Evolutionary conservation across 2,113 vertebrate species (phyloP).

Genomic region (Rhizomys pruinosus): DNA sequence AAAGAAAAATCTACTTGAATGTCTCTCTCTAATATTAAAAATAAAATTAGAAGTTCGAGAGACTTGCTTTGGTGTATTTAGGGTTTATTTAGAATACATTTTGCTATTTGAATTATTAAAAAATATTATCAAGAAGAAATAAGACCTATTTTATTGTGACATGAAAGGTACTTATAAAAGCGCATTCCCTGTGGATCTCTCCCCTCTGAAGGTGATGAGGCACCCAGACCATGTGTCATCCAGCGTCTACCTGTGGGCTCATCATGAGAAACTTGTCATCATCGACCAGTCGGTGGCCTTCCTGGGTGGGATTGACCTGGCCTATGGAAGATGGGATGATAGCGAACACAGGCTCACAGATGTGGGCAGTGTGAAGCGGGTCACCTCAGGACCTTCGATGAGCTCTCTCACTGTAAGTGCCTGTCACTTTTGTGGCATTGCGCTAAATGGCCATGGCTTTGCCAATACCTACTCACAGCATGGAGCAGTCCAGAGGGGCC

Average conservation of each 20-base stretch:
- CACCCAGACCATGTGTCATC: conserved; percentile 97
- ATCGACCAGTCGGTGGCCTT: conserved; percentile 97
- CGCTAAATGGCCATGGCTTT: neutral
- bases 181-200: neutral
- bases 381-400: conserved; percentile 76
- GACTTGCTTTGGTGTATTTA: neutral
- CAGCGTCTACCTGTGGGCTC: conserved; percentile 96
- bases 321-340: conserved; percentile 98
- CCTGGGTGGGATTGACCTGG: conserved; percentile 96
- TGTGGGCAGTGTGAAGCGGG: conserved; percentile 93
- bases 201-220: conserved; percentile 92
- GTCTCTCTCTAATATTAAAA: neutral
- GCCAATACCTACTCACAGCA: neutral
- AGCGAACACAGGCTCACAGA: conserved; percentile 94
- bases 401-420: conserved; percentile 68
- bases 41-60: conserved; percentile 19
- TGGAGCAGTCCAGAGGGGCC: neutral
- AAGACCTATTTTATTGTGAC: neutral
- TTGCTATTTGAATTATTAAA: conserved; percentile 4
- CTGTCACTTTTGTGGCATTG: neutral
- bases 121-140: neutral
- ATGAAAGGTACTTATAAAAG: neutral
- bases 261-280: conserved; percentile 96
- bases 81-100: too few species aligned
- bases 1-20: neutral